Evolutionary conservation across 1,140 invertebrate genomes (phyloP).

Genomic region (Formica selysi): DNA sequence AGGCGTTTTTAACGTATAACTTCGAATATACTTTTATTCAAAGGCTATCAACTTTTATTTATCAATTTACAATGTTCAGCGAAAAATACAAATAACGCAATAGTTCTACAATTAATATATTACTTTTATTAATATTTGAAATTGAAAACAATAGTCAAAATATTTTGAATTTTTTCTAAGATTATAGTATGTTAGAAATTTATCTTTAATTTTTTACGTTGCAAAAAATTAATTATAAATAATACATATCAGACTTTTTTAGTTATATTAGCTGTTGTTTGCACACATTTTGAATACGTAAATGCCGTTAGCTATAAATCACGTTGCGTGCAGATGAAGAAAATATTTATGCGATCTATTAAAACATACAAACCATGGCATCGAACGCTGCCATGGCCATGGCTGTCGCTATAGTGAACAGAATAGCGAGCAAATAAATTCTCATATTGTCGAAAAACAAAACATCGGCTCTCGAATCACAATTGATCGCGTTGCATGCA

Average conservation of each 20-base stretch:
- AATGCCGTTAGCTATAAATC: constrained; percentile 49
- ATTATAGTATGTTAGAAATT: neutral
- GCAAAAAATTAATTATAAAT: neutral
- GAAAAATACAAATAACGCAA: neutral
- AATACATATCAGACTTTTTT: neutral
- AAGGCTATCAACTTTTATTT: neutral
- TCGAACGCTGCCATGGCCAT: neutral
- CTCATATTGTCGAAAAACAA: constrained; percentile 52
- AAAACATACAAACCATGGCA: constrained; percentile 44
- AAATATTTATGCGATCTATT: constrained; percentile 60
- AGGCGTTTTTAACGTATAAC: neutral
- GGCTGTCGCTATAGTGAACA: neutral
- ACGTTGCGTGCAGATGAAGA: constrained; percentile 31
- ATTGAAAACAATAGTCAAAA: neutral
- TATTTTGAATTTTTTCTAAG: neutral
- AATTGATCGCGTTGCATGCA: neutral
- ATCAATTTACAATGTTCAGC: neutral
- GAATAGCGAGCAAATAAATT: constrained; percentile 44
- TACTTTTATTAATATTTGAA: neutral
- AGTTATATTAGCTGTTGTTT: constrained; percentile 21
- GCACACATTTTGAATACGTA: constrained; percentile 51
- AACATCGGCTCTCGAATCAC: constrained; percentile 1
- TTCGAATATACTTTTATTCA: neutral
- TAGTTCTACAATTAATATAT: constrained; percentile 1
- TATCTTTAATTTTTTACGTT: neutral